Evolutionary conservation across 2,113 vertebrate genomes (phyloP), one percentile per base, ranked within the genome.

Genomic region (Microtus pennsylvanicus): DNA sequence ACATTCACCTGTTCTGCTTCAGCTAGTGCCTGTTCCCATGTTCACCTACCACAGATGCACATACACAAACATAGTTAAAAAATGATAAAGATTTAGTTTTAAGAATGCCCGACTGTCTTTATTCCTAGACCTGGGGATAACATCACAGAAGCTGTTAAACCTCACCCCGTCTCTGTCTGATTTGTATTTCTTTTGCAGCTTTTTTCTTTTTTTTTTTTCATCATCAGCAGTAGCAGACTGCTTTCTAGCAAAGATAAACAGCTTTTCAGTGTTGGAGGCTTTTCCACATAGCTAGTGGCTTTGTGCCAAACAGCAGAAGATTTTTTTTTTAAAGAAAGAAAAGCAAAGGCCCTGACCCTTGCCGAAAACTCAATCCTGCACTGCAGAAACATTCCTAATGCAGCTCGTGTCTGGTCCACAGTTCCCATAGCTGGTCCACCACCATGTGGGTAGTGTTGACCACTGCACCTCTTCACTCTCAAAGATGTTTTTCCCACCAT

Each of bases 181-280:
- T 94, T 95, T 96, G 42, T 89, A 38, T 78, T 0, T 1, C 42
- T 22, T 24, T 67, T 47, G 47, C 63, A 67, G 22, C 16, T 22
- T 17, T 42, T 61, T 42, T 28, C 30, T 69, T 26, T 87, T 19
- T 83, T 28, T 75, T 81, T 75, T 58, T 81, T 45, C 91, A 97
- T 93, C 87, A 96, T 91, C 58, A 72, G 35, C 88, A 74, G 61
- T 96, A 96, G 17, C 61, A 81, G 74, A 13, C 77, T 88, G 91
- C 94, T 98, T 98, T 97, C 86, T 97, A 95, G 87, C 75, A 96
- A 97, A 38, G 38, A 97, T 94, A 97, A 97, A 96, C 77, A 93
- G n/a, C 70, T 95, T 96, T 97, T 97, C 63, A 87, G 50, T 94
- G 93, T 95, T 91, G 70, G 93, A 96, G 83, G 76, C 38, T 95